Percentiles rank a stretch among this genome's conserved stretches.
Evolutionary conservation across 2,113 vertebrate species (phyloP).

Genomic region (Eclectus roratus): DNA sequence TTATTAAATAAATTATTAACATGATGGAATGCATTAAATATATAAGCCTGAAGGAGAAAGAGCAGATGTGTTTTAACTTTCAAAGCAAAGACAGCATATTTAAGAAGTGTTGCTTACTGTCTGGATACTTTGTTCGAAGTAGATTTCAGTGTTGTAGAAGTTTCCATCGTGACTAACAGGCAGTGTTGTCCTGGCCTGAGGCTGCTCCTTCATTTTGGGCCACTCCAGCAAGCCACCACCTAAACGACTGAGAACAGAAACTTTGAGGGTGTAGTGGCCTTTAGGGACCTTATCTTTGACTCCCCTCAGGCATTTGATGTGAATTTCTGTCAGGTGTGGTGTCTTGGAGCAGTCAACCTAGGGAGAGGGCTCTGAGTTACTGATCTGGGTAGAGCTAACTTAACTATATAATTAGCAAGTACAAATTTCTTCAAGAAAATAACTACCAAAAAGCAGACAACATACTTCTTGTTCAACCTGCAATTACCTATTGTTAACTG

Average conservation of each 20-base stretch:
- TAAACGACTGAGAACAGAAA: constrained; percentile 78
- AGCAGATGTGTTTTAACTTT: constrained; percentile 7
- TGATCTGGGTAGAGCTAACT: constrained; percentile 34
- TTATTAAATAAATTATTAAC: constrained; percentile 61
- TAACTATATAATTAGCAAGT: constrained; percentile 54
- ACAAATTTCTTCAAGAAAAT: constrained; percentile 34
- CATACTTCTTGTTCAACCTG: constrained; percentile 49
- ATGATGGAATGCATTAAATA: constrained; percentile 51
- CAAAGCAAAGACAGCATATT: constrained; percentile 43
- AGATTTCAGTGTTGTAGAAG: constrained; percentile 81
- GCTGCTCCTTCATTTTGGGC: constrained; percentile 52
- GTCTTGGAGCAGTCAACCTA: constrained; percentile 68
- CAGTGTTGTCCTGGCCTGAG: constrained; percentile 56
- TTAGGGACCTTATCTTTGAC: constrained; percentile 86
- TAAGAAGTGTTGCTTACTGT: constrained; percentile 76
- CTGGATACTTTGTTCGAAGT: constrained; percentile 81
- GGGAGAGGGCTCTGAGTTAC: constrained; percentile 64
- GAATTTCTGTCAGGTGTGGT: constrained; percentile 78
- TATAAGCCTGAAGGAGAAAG: constrained; percentile 40
- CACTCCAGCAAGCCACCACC: constrained; percentile 73
- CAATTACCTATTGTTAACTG: constrained; percentile 60
- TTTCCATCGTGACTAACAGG: constrained; percentile 78
- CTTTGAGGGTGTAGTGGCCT: constrained; percentile 80
- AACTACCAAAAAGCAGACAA: constrained; percentile 12
- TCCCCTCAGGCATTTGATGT: constrained; percentile 81